A percentile compares a stretch with the other conserved stretches of the same genome.
These are phyloP conservation scores for Mesembrinibis cayennensis DNA, from an alignment of 2,113 vertebrate species.

Conservation along the genomic window DNA sequence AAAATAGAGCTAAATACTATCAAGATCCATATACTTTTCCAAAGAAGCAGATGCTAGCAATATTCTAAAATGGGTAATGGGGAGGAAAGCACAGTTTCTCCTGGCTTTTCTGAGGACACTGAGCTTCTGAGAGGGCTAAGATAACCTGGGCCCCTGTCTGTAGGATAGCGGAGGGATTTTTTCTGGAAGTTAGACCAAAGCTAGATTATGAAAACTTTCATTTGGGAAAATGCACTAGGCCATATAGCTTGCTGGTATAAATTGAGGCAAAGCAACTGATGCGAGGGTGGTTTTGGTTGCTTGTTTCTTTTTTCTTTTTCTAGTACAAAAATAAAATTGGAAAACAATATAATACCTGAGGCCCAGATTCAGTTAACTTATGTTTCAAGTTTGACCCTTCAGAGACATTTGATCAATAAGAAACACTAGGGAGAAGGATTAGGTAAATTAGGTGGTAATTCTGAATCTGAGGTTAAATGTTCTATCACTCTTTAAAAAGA, in stretches of 20 bases:
- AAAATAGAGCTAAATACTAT: constrained; percentile 4
- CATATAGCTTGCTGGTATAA: neutral
- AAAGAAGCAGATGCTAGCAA: neutral
- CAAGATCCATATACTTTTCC: neutral
- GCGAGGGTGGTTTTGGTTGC: neutral
- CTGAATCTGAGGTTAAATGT: neutral
- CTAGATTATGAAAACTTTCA: neutral
- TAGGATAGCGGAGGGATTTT: neutral
- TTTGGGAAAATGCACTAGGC: neutral
- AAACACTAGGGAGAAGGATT: neutral
- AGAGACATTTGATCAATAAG: neutral
- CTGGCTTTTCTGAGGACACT: neutral
- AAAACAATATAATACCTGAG: neutral
- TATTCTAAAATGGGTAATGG: neutral
- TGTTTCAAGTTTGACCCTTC: neutral
- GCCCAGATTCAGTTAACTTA: neutral
- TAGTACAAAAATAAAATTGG: neutral
- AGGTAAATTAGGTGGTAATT: neutral
- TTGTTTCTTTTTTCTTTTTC: neutral
- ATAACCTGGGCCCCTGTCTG: neutral
- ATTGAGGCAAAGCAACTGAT: neutral
- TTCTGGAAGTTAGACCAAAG: neutral
- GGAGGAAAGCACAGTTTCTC: neutral
- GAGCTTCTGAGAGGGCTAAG: neutral
- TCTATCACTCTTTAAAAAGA: neutral